Percentiles rank a stretch among this genome's conserved stretches.
Conservation (phyloP, 2,113 vertebrate species). For the Hemiscyllium ocellatum region DNA sequence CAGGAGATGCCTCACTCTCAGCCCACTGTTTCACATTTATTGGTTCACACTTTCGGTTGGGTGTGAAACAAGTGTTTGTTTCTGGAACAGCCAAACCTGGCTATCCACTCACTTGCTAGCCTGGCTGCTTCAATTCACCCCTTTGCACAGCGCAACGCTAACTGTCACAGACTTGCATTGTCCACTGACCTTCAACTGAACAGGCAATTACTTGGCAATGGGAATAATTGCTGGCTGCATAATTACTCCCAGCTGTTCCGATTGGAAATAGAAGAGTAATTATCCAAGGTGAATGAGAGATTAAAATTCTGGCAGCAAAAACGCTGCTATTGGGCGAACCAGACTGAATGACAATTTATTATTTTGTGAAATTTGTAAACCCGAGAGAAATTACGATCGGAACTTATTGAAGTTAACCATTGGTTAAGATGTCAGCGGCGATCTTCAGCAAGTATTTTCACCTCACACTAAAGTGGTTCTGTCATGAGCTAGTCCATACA, state of each 20-base stretch:
- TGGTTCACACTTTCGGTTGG: background rate
- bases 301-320: background rate
- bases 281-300: conserved; percentile 30
- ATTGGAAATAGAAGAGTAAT: conserved; percentile 27
- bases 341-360: background rate
- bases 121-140: background rate
- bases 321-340: background rate
- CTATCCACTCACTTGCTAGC: background rate
- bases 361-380: background rate
- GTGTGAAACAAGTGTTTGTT: background rate
- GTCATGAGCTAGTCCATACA: background rate
- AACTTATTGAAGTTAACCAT: background rate
- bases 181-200: conserved; percentile 3
- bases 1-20: background rate
- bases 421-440: background rate
- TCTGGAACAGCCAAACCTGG: background rate
- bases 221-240: background rate
- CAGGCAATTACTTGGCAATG: background rate
- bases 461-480: background rate
- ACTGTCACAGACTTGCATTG: background rate
- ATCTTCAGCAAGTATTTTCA: background rate
- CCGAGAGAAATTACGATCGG: background rate
- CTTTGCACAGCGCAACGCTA: background rate
- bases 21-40: background rate
- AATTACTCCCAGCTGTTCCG: conserved; percentile 21